phyloP scores from a whole-genome alignment of 2,797 vertebrate species.

The Anisognathus igniventris region DNA sequence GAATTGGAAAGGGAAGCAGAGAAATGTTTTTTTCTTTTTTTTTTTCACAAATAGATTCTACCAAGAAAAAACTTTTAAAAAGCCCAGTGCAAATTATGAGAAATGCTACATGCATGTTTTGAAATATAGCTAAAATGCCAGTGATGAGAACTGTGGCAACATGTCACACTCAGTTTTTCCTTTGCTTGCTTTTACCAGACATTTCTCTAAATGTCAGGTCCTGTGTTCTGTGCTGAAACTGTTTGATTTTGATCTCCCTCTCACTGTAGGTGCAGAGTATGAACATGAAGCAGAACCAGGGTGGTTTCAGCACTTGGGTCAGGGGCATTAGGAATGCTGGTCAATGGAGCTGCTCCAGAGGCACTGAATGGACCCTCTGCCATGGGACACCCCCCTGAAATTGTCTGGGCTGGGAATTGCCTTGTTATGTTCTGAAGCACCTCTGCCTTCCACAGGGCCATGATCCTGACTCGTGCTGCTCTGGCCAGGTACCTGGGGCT shows the following conservation, averaged over 20 bases:
- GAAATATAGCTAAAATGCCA: not conserved
- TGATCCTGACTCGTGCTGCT: not conserved
- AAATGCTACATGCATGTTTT: not conserved
- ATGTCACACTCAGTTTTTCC: fast-evolving
- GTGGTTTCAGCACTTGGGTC: not conserved
- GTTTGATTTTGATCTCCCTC: not conserved
- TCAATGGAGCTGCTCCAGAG: fast-evolving
- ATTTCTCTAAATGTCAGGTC: not conserved
- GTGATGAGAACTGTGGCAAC: fast-evolving
- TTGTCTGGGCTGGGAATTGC: not conserved
- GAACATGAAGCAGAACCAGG: not conserved
- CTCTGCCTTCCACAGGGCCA: not conserved
- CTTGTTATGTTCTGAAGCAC: not conserved
- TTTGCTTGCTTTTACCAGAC: not conserved
- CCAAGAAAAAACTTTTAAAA: not conserved
- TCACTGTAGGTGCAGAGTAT: not conserved
- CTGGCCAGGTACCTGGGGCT: not conserved
- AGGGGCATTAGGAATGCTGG: fast-evolving
- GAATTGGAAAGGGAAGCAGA: not conserved
- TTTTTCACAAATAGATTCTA: not conserved
- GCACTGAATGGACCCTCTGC: fast-evolving
- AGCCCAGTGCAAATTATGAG: not conserved
- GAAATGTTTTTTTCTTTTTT: not conserved
- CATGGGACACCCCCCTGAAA: fast-evolving
- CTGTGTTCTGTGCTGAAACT: not conserved